These are phyloP conservation scores for Sclerurus mexicanus DNA, from an alignment of 2,113 vertebrate genomes.

Conservation along the genomic window DNA sequence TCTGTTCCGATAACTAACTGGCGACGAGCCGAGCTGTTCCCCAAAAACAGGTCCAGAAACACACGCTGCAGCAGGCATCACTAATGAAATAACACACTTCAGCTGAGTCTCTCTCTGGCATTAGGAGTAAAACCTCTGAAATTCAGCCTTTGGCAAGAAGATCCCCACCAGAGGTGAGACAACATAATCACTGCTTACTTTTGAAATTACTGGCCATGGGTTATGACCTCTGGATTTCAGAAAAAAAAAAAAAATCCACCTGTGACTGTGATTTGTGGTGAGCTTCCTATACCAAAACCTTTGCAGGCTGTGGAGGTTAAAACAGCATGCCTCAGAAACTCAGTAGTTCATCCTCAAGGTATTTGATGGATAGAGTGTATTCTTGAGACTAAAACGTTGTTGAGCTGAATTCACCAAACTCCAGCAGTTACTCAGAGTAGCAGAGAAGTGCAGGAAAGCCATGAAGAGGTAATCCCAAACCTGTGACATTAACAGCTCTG, in stretches of 20 bases:
- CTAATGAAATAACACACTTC: neutral
- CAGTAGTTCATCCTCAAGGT: neutral
- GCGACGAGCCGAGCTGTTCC: neutral
- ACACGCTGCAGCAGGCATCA: neutral
- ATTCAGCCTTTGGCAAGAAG: neutral
- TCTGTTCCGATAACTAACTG: neutral
- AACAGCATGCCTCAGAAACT: neutral
- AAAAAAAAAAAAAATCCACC: neutral
- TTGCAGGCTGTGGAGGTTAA: neutral
- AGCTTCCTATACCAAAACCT: neutral
- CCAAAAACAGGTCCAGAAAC: rapidly evolving
- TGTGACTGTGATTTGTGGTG: neutral
- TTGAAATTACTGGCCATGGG: neutral
- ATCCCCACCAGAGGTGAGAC: neutral
- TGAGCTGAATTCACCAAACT: neutral
- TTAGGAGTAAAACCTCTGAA: neutral
- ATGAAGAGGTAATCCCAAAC: neutral
- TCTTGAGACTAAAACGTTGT: neutral
- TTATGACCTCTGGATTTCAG: neutral
- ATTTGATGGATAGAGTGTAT: neutral
- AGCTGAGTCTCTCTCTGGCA: neutral
- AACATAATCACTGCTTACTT: neutral
- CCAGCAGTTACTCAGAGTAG: neutral
- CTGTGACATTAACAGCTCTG: neutral
- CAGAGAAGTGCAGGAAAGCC: neutral